phyloP scores from a whole-genome alignment of 2,888 invertebrate species.

The Apamea monoglypha region DNA sequence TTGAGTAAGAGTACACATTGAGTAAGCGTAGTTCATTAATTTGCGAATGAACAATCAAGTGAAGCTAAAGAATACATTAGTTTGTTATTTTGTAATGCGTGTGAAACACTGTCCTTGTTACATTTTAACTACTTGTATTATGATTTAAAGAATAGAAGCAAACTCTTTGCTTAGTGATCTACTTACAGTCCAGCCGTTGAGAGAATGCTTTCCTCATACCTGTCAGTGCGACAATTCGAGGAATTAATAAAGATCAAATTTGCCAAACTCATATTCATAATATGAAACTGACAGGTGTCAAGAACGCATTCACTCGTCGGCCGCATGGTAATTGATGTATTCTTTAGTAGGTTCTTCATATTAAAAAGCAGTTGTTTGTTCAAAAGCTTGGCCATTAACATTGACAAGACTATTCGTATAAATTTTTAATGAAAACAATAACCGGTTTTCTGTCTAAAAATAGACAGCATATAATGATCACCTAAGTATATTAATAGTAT shows the following conservation, averaged over 20 bases:
- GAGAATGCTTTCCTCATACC: too few relatives aligned
- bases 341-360: not conserved
- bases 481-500: not conserved
- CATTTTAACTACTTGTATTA: not conserved
- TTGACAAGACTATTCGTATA: not conserved
- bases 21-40: slow-evolving; percentile 37
- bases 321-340: not conserved
- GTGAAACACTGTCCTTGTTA: slow-evolving; percentile 5
- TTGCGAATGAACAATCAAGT: slow-evolving; percentile 47
- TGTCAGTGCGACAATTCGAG: too few relatives aligned
- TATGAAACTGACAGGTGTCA: too few relatives aligned
- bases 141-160: not conserved
- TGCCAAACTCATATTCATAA: too few relatives aligned
- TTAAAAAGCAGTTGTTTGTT: not conserved
- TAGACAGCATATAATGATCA: not conserved
- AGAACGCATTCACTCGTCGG: too few relatives aligned
- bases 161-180: not conserved
- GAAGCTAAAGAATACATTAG: slow-evolving; percentile 26
- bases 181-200: not conserved
- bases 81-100: slow-evolving; percentile 26
- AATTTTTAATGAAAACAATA: not conserved
- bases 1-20: slow-evolving; percentile 21
- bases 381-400: not conserved
- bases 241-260: too few relatives aligned
- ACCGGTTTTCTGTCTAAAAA: not conserved